Evolutionary conservation across 2,113 vertebrate genomes (phyloP), one percentile per base, ranked within the genome.

Genomic region (Tupaia tana): DNA sequence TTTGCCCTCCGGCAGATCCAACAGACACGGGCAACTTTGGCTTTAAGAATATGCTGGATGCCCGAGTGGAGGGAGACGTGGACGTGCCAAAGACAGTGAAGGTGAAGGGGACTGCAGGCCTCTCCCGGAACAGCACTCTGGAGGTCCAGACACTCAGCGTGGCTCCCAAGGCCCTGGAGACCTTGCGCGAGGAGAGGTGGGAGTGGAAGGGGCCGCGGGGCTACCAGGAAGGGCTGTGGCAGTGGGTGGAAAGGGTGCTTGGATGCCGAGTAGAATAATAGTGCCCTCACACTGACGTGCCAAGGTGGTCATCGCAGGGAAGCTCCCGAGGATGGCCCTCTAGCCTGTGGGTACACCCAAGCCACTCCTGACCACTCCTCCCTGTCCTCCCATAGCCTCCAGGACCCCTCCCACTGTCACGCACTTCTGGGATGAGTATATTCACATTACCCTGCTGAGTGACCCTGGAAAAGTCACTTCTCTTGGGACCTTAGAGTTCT

Each of bases 121-220:
- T 29, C 5, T 95, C 96, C 29, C 54, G 13, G 6, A 95, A 0
- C 52, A 98, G 97, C 94, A 90, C 95, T 3, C 29, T 98, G 86
- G 98, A 98, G 86, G 69, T 98, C 56, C 88, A 98, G 92, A 98
- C 97, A 1, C 96, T 93, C 11, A 7, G 79, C 1, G 74, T 98
- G 31, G 4, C 89, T 0, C 12, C 96, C 31, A 13, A 24, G 56
- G 88, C 91, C 56, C 83, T 98, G 0, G 78, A 97, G 2, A 54
- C 52, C 18, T 24, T 98, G 75, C 90, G 15, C 2, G 22, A 1
- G 24, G 58, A 98, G 31, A 97, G 98, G 98, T 99, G 95, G 98
- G 97, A 66, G 27, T 16, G 29, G 24, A 12, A 2, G 22, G 73
- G 34, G 56, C 59, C 22, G 15, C 43, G 19, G 27, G 52, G 25